phyloP scores from a whole-genome alignment of 2,888 invertebrate species.

The Lasioglossum villosulum region DNA sequence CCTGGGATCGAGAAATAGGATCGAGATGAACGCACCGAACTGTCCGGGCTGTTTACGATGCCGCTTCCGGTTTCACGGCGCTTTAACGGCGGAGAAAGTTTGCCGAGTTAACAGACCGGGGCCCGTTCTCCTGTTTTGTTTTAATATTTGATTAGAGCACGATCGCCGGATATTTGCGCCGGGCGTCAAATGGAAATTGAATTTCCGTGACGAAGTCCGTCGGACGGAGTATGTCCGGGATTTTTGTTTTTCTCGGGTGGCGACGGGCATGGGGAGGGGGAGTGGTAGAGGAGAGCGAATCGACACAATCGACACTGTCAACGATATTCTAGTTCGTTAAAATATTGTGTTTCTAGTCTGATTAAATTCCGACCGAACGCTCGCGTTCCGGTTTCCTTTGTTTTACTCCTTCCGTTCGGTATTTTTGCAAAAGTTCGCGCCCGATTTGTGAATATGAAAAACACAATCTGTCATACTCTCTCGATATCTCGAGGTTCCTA shows the following conservation, averaged over 20 bases:
- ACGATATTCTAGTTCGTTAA: conserved; percentile 20
- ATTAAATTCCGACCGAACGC: conserved; percentile 6
- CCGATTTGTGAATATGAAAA: background rate
- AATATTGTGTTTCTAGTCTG: background rate
- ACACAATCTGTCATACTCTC: background rate
- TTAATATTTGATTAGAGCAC: conserved; percentile 53
- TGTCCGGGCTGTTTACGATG: conserved; percentile 41
- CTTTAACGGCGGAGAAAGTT: conserved; percentile 44
- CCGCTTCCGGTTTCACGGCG: conserved; percentile 33
- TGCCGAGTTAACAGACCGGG: conserved; percentile 45
- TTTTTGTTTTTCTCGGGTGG: background rate
- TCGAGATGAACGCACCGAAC: conserved; percentile 15
- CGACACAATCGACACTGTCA: conserved; percentile 10
- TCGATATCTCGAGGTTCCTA: background rate
- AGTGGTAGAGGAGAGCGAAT: background rate
- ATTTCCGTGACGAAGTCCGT: conserved; percentile 24
- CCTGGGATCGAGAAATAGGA: background rate
- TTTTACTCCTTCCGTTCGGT: background rate
- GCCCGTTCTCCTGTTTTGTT: conserved; percentile 39
- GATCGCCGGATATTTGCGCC: conserved; percentile 42
- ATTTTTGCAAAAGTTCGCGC: background rate
- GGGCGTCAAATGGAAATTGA: conserved; percentile 28
- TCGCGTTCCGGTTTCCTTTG: background rate
- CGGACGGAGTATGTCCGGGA: background rate
- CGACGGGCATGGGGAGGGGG: background rate